Percentiles rank a stretch among this genome's conserved stretches.
Conservation (phyloP, 2,113 vertebrate genomes). For the Apaloderma vittatum region DNA sequence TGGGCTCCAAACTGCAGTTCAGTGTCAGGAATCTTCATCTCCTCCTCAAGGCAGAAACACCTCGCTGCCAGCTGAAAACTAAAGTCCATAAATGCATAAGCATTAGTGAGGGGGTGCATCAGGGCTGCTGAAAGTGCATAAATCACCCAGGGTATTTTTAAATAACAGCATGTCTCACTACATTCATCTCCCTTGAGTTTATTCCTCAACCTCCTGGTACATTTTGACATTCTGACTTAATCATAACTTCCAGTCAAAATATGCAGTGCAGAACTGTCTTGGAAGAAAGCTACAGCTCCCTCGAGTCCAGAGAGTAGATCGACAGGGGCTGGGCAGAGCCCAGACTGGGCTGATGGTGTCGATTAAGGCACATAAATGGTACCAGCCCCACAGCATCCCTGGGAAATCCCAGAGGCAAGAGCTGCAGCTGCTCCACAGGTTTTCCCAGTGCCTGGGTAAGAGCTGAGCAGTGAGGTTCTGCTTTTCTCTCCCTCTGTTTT, state of each 20-base stretch:
- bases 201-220: slow-evolving; percentile 29
- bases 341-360: not conserved
- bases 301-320: accelerated
- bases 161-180: slow-evolving; percentile 31
- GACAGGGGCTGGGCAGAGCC: not conserved
- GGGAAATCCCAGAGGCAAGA: accelerated
- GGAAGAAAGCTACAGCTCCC: slow-evolving; percentile 11
- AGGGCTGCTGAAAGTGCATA: slow-evolving; percentile 19
- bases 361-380: not conserved
- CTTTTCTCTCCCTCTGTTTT: not conserved
- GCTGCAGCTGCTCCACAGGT: not conserved
- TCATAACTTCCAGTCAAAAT: slow-evolving; percentile 23
- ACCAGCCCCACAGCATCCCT: not conserved
- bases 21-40: not conserved
- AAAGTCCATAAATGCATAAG: slow-evolving; percentile 25
- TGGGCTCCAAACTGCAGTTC: not conserved
- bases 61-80: not conserved
- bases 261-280: accelerated
- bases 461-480: not conserved
- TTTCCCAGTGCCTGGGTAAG: not conserved
- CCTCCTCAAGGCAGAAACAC: not conserved
- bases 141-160: slow-evolving; percentile 49
- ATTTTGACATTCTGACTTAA: slow-evolving; percentile 61
- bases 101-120: not conserved
- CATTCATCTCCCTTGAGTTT: slow-evolving; percentile 50